Evolutionary conservation across 2,888 invertebrate genomes (phyloP), one percentile per base, ranked within the genome.

Genomic region (Nomada goodeniana): DNA sequence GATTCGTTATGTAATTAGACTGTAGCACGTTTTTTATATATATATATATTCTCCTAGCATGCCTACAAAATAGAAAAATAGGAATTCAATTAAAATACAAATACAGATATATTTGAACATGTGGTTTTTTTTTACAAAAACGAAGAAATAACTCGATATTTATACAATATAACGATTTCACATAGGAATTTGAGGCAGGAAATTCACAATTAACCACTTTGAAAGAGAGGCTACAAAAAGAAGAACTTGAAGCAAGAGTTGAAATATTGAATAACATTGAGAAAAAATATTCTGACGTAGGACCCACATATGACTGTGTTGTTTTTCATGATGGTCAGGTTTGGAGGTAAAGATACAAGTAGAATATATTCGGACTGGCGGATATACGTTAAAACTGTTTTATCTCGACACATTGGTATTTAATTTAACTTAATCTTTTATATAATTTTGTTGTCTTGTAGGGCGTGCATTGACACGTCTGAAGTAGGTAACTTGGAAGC

Each of bases 261-360:
- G 99, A 99, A 89, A 95, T 97, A 79, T 94, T 99, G 77, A 97
- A 96, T 88, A 95, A 94, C 80, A 95, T 97, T 65, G 99, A 99
- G 86, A 99, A 99, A 93, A 98, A 98, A 92, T 98, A 96, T 93
- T 95, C 94, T 74, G 98, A 99, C 92, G 94, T 96, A 11, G 99
- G 99, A 23, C 98, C 98, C 2, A 96, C 97, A 7, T 98, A 97
- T 93, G 99, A 99, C 94, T 98, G 98, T 94, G 95, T 99, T 69
- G 95, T 99, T 44, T 99, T 98, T 94, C 96, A 98, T 91, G 98
- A 99, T 94, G 98, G 98, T n/a, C 94, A 95, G 36, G 96, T 97
- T 47, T 99, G 99, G 99, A 96, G 96, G 97, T 96, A 89, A 93
- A 91, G 81, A 77, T 71, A 63, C 69, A 63, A 47, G 47, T n/a